Conservation (phyloP, 2,888 invertebrate species). For the Nasonovia ribisnigri region DNA sequence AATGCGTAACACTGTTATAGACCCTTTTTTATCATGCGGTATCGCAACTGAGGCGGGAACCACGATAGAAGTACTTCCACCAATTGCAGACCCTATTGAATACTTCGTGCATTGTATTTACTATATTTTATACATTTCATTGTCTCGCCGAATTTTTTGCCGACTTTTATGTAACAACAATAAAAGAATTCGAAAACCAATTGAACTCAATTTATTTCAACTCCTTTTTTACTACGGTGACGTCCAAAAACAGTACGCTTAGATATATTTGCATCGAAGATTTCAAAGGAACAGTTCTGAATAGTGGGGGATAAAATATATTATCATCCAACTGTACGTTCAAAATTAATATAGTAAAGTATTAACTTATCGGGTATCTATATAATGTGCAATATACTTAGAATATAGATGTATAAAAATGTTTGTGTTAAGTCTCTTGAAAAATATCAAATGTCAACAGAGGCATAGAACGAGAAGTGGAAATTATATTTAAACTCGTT, state of each 20-base stretch:
- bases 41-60: too few relatives aligned
- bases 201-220: not conserved
- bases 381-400: not conserved
- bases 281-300: not conserved
- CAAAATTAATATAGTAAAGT: not conserved
- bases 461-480: not conserved
- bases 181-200: not conserved
- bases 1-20: not conserved
- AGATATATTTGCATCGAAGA: not conserved
- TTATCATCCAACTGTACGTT: not conserved
- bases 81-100: not conserved
- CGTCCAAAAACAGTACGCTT: not conserved
- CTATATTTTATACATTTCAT: not conserved
- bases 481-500: not conserved
- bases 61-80: too few relatives aligned
- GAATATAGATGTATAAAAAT: not conserved
- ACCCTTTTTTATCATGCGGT: not conserved
- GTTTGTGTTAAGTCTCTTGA: not conserved
- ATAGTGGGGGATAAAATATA: not conserved
- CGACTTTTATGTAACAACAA: not conserved
- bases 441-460: not conserved
- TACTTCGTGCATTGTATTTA: not conserved
- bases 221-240: not conserved
- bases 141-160: not conserved
- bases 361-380: not conserved